Evolutionary conservation across 2,113 vertebrate genomes (phyloP).

Genomic region (Pteronura brasiliensis): DNA sequence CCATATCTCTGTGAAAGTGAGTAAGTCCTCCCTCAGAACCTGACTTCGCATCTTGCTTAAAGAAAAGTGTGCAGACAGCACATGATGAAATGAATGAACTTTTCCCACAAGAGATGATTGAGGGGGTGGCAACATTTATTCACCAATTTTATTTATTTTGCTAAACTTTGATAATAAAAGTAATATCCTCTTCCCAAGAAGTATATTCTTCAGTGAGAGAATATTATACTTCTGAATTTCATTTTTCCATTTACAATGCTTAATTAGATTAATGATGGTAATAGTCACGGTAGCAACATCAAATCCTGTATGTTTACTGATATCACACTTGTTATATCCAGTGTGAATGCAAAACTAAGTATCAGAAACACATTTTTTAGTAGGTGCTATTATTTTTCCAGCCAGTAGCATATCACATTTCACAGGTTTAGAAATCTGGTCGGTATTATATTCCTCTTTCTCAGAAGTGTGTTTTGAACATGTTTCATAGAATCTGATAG

Average conservation of each 20-base stretch:
- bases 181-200: not conserved
- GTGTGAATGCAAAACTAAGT: not conserved
- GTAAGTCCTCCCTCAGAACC: not conserved
- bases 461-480: not conserved
- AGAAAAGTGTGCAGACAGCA: not conserved
- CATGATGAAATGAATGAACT: not conserved
- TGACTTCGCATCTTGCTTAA: not conserved
- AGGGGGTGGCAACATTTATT: not conserved
- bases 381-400: not conserved
- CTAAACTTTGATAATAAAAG: not conserved
- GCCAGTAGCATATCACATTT: not conserved
- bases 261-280: not conserved
- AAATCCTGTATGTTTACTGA: not conserved
- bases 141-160: not conserved
- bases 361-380: not conserved
- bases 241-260: not conserved
- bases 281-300: not conserved
- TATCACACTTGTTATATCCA: not conserved
- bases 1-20: not conserved
- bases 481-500: not conserved
- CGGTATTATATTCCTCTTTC: not conserved
- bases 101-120: not conserved
- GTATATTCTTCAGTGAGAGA: not conserved
- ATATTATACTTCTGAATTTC: not conserved
- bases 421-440: not conserved